These are phyloP conservation scores for Heterotilapia buettikoferi DNA, from an alignment of 2,113 vertebrate species.

Conservation along the genomic window DNA sequence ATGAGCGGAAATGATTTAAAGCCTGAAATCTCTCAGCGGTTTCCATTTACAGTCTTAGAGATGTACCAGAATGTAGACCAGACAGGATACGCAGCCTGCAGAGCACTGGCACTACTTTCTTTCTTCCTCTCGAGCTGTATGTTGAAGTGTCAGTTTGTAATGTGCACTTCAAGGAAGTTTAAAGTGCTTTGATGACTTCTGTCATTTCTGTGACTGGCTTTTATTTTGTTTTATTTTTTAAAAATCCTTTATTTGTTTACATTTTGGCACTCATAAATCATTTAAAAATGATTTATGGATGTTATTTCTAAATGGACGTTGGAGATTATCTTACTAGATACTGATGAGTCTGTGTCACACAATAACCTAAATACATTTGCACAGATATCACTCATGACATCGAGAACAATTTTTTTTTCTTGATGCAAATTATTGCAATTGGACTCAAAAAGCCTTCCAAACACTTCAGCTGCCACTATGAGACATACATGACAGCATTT, in stretches of 20 bases:
- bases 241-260: not conserved
- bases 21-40: constrained; percentile 21
- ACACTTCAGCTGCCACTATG: not conserved
- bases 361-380: not conserved
- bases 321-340: not conserved
- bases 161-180: not conserved
- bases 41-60: constrained; percentile 6
- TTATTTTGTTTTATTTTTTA: not conserved
- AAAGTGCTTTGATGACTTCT: not conserved
- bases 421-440: not conserved
- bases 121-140: not conserved
- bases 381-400: not conserved
- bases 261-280: not conserved
- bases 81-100: not conserved
- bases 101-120: not conserved
- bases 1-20: constrained; percentile 21
- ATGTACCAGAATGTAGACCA: not conserved
- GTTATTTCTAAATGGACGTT: not conserved
- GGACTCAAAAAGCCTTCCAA: not conserved
- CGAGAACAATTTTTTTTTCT: not conserved
- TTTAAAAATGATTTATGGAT: not conserved
- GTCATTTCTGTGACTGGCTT: not conserved
- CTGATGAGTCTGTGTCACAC: not conserved
- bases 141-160: not conserved
- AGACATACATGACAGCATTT: not conserved